Conservation (phyloP, 92 coral and sea anemone genomes). For the Parazoanthus swiftii region DNA sequence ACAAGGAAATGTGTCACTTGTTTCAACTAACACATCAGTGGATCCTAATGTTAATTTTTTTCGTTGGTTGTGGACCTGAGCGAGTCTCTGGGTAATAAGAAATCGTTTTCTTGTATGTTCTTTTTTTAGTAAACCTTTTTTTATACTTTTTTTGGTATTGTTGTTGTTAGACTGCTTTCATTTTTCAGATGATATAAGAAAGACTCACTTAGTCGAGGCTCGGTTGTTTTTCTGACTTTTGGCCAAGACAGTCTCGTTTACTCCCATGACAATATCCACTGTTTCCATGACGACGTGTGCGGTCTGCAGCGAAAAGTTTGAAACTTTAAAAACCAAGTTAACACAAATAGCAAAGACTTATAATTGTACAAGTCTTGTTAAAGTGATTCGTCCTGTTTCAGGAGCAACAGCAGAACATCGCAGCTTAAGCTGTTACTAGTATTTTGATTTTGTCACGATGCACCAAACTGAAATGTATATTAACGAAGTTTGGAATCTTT, state of each 20-base stretch:
- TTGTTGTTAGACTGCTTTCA: not conserved
- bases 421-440: no score
- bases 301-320: slow-evolving; percentile 53
- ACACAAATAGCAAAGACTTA: not conserved
- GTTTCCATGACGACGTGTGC: slow-evolving; percentile 68
- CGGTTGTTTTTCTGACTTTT: slow-evolving; percentile 54
- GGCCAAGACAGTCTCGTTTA: slow-evolving; percentile 53
- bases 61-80: not conserved
- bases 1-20: no score
- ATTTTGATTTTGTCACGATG: no score
- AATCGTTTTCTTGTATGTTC: no score
- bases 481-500: no score
- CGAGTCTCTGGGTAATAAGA: not conserved
- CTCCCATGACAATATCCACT: slow-evolving; percentile 66
- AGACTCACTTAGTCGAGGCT: slow-evolving; percentile 75
- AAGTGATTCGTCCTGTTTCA: no score
- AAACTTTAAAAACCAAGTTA: not conserved
- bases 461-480: no score
- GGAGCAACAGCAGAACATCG: no score
- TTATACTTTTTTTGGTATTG: no score
- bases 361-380: no score
- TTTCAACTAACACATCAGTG: no score
- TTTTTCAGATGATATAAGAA: not conserved
- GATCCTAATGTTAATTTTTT: not conserved
- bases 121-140: no score